These are phyloP conservation scores for Blastomussa wellsi DNA, from an alignment of 92 coral and sea anemone species.

Conservation along the genomic window DNA sequence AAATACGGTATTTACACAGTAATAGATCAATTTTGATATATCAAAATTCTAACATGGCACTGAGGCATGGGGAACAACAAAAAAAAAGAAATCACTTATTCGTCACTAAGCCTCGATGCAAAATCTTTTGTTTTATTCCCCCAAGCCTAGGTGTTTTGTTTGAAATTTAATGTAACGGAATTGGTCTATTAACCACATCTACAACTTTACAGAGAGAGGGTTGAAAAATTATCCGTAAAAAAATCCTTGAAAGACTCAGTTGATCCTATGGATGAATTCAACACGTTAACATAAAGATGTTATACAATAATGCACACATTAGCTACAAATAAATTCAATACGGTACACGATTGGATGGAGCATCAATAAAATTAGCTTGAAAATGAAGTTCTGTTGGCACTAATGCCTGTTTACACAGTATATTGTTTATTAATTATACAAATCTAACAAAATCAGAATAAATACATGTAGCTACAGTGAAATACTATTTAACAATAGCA, in stretches of 20 bases:
- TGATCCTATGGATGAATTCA: neutral
- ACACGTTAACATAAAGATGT: neutral
- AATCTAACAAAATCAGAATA: constrained; percentile 20
- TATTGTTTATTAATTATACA: constrained; percentile 4
- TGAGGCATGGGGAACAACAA: too few species aligned
- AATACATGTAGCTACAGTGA: constrained; percentile 20
- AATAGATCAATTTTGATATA: too few species aligned
- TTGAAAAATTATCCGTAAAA: neutral
- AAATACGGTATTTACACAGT: neutral
- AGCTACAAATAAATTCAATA: neutral
- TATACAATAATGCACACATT: neutral
- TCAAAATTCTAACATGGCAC: too few species aligned
- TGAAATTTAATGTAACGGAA: too few species aligned
- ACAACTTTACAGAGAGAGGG: neutral
- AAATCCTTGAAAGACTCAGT: neutral
- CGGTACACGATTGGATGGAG: neutral
- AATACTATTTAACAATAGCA: constrained; percentile 8
- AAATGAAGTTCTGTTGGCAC: constrained; percentile 12
- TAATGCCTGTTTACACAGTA: neutral
- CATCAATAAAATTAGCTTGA: neutral
- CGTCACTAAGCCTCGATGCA: too few species aligned
- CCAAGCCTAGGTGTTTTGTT: too few species aligned
- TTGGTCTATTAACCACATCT: too few species aligned
- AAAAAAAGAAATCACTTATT: too few species aligned
- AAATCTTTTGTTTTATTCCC: too few species aligned